Evolutionary conservation across 2,888 invertebrate species (phyloP), one percentile per base, ranked within the genome.

Genomic region (Agonum fuliginosum): DNA sequence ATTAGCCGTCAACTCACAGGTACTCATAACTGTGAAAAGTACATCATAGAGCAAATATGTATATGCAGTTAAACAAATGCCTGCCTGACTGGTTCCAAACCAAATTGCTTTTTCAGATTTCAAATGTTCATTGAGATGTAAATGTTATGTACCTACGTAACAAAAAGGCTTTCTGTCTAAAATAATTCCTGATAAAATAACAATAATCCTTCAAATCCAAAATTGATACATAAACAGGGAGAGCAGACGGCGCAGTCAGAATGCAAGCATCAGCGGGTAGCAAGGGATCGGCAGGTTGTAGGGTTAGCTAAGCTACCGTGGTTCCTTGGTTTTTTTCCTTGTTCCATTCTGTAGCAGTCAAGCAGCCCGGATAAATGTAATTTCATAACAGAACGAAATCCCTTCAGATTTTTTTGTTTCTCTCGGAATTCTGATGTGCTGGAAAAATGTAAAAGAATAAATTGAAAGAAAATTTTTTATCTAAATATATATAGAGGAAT

Each of bases 331-430:
- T 5, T 30, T 30, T 30, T 30, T 5, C 30, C 4, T 30, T 30
- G 30, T 30, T 46, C 46, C 20, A 19, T 54, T 30, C 67, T 67
- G 67, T 41, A 46, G 22, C 74, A 74, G 62, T 41, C 62, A 74
- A 27, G 30, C 74, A 74, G 62, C 43, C 22, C 14, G 74, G 65
- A 41, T 74, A 74, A 74, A 74, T 74, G 62, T 74, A 74, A 74
- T 74, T 74, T 74, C 74, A 65, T 74, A 74, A 74, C 74, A 41
- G 37, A 74, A n/a, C 46, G 62, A 46, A 74, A 74, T 65, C 62
- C 43, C 46, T 74, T 43, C 62, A 74, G 46, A 62, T 62, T 62
- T 62, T 74, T 62, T 74, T 74, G 62, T 74, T 74, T 73, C 73
- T 48, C 48, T 19, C 58, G 58, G 54, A 54, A 73, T 54, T 43